These are phyloP conservation scores for Lasioglossum leucozonium DNA, from an alignment of 2,888 invertebrate species.

Conservation along the genomic window DNA sequence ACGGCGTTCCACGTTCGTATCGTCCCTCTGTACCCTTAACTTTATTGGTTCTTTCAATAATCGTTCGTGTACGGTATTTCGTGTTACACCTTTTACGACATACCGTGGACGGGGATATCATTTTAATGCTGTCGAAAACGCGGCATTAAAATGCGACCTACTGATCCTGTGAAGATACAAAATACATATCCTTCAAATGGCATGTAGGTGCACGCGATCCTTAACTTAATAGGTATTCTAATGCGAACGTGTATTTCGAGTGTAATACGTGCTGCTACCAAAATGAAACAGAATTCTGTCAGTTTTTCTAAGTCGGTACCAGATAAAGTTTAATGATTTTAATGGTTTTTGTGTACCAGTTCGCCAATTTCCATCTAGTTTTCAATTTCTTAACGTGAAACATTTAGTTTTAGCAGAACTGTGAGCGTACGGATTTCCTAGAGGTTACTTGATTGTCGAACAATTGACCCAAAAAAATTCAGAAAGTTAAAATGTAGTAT, in stretches of 20 bases:
- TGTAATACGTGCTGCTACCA: not conserved
- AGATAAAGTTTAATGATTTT: no score
- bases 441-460: no score
- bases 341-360: no score
- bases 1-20: not conserved
- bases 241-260: not conserved
- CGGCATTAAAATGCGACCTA: not conserved
- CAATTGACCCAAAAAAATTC: no score
- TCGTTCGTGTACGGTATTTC: constrained; percentile 11
- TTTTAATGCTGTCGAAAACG: not conserved
- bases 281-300: no score
- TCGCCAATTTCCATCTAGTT: no score
- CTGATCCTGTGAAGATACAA: constrained; percentile 21
- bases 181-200: constrained; percentile 31
- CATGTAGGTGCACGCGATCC: constrained; percentile 50
- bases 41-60: constrained; percentile 34
- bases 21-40: not conserved
- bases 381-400: no score
- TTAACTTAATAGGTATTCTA: not conserved
- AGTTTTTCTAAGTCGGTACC: no score
- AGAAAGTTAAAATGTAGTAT: no score
- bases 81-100: constrained; percentile 28
- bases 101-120: not conserved
- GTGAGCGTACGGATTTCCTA: no score
- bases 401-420: no score